These are phyloP conservation scores for Metacarcinus magister DNA, from an alignment of 2,888 invertebrate species.

Conservation along the genomic window DNA sequence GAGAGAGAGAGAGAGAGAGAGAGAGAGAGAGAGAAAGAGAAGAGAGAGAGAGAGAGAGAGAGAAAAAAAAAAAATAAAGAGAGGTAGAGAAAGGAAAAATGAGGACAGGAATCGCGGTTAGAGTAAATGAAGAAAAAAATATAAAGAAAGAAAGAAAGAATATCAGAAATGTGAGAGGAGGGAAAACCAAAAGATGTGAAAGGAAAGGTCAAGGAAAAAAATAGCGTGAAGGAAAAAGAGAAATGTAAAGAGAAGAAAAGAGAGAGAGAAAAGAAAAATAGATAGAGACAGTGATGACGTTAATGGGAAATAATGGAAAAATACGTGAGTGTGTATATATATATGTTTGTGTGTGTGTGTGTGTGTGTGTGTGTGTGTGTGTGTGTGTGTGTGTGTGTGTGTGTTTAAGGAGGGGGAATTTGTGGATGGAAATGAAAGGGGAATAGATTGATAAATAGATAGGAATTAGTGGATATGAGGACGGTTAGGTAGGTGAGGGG, in stretches of 20 bases:
- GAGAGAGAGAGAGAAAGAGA: slow-evolving; percentile 50
- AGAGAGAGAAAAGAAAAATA: not conserved
- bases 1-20: slow-evolving; percentile 51
- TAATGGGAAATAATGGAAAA: not conserved
- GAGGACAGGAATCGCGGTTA: no score
- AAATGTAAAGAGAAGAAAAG: not conserved
- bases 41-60: slow-evolving; percentile 9
- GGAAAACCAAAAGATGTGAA: not conserved
- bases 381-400: not conserved
- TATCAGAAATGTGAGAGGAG: not conserved
- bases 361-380: not conserved
- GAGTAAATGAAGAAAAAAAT: not conserved
- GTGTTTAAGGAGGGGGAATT: not conserved
- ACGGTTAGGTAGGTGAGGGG: not conserved
- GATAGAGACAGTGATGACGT: not conserved
- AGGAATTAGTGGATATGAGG: no score
- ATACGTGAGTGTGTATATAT: not conserved
- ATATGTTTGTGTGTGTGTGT: not conserved
- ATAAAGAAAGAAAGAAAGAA: not conserved
- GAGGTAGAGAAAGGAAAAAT: not conserved
- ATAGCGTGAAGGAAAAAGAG: not conserved
- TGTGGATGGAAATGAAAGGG: not conserved
- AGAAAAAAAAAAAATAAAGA: not conserved
- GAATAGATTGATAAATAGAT: not conserved
- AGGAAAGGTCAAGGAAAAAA: not conserved